These are phyloP conservation scores for Elymnias hypermnestra DNA, from an alignment of 1,140 invertebrate genomes.

Conservation along the genomic window DNA sequence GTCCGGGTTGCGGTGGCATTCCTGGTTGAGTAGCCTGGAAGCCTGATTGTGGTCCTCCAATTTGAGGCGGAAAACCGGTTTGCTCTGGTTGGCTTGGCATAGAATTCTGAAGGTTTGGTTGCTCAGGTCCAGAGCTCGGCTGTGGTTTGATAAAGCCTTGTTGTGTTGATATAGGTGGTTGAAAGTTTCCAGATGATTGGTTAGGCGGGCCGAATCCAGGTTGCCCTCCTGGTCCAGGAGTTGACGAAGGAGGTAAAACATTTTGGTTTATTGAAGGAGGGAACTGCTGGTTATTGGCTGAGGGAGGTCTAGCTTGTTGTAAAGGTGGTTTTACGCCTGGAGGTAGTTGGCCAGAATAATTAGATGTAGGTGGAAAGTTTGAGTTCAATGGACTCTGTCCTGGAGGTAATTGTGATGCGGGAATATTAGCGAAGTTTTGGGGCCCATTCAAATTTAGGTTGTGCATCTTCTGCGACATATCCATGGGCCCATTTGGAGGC, in stretches of 20 bases:
- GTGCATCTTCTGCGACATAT: conserved; percentile 69
- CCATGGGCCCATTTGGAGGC: conserved; percentile 42
- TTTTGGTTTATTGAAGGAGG: conserved; percentile 38
- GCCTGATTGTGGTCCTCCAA: conserved; percentile 13
- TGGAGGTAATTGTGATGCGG: conserved; percentile 52
- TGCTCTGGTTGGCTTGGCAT: conserved; percentile 18
- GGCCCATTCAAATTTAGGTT: conserved; percentile 60
- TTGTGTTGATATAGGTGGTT: conserved; percentile 24
- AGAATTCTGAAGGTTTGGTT: no score
- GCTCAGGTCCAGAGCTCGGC: background rate
- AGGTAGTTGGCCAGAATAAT: conserved; percentile 39
- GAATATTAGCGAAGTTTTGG: conserved; percentile 38
- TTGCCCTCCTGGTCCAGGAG: conserved; percentile 28
- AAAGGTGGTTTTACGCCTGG: conserved; percentile 40
- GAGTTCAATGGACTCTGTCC: conserved; percentile 60
- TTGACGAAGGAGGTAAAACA: conserved; percentile 37
- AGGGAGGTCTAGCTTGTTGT: conserved; percentile 37
- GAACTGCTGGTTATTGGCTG: conserved; percentile 36
- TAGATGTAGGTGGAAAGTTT: conserved; percentile 43
- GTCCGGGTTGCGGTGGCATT: conserved; percentile 20
- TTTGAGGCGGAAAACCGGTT: conserved; percentile 27
- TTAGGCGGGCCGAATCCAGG: conserved; percentile 31
- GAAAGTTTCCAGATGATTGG: conserved; percentile 17
- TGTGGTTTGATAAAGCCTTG: background rate
- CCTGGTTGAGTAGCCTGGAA: conserved; percentile 21